These are phyloP conservation scores for Pseudomyrmex gracilis DNA, from an alignment of 1,140 invertebrate genomes.

Conservation along the genomic window DNA sequence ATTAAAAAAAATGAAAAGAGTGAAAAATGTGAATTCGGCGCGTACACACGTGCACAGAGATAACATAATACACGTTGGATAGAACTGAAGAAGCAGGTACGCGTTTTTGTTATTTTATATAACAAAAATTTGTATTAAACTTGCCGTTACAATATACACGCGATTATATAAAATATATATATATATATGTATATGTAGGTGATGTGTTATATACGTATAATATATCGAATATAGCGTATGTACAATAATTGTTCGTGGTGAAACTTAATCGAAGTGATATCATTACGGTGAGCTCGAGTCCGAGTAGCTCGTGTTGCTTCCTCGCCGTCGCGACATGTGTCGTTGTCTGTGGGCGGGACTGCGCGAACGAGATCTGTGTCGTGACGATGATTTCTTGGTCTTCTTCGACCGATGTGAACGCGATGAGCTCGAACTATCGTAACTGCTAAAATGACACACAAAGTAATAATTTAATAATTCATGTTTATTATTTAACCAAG, in stretches of 20 bases:
- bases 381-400: slow-evolving; percentile 82
- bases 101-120: background rate
- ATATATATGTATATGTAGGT: background rate
- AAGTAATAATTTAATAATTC: background rate
- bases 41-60: no score
- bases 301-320: slow-evolving; percentile 80
- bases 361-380: slow-evolving; percentile 80
- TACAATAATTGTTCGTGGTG: no score
- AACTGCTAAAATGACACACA: slow-evolving; percentile 71
- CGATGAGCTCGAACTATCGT: slow-evolving; percentile 81
- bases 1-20: no score
- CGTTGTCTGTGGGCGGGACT: slow-evolving; percentile 78
- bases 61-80: background rate
- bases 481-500: background rate
- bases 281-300: slow-evolving; percentile 78
- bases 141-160: slow-evolving; percentile 24
- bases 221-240: background rate
- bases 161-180: background rate
- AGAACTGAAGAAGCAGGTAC: background rate
- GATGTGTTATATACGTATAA: slow-evolving; percentile 14
- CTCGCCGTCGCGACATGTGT: slow-evolving; percentile 75
- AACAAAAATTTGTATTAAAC: slow-evolving; percentile 66
- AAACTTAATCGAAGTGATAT: background rate
- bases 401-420: slow-evolving; percentile 82
- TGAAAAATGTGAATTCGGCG: no score